Evolutionary conservation across 1,140 invertebrate genomes (phyloP), one percentile per base, ranked within the genome.

Genomic region (Parapsyche elsis): DNA sequence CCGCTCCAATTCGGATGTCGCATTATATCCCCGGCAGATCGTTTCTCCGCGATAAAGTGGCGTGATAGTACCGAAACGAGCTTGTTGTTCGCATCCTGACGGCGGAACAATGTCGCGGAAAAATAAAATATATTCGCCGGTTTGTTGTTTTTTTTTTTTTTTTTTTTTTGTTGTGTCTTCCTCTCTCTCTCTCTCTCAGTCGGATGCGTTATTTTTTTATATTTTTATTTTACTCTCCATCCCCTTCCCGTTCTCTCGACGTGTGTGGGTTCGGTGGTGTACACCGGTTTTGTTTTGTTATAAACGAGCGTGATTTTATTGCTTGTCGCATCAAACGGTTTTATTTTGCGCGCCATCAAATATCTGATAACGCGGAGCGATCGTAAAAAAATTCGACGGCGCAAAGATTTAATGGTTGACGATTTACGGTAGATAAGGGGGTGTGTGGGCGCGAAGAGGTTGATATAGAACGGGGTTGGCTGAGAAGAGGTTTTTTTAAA

Each of bases 261-360:
- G 57, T 9, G 16, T 14, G 14, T n/a, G n/a, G n/a, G n/a, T n/a
- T n/a, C 30, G 30, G 7, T 38, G 30, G 30, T 1, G 30, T 38
- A 7, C 57, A 19, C 16, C 21, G 23, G 23, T 38, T 71, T 71
- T 71, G 24, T 71, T 71, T 45, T n/a, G 26, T 74, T 53, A 59
- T 44, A 79, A 79, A 79, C 67, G 79, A 76, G 71, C 59, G 79
- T 49, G 79, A 80, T 80, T 80, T 80, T 80, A 80, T 80, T 75
- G 71, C 79, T 76, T 73, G 71, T 80, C 79, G 79, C 59, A 75
- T 80, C 79, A 73, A 76, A 30, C 79, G 53, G 26, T 80, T 80
- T 80, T 75, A 70, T 80, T 64, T 80, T 64, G 30, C 7, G 1
- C 30, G 21, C 79, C 79, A 80, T 80, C 79, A 80, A 80, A 80